A percentile compares a stretch with the other conserved stretches of the same genome.
These are phyloP conservation scores for Neuroscelio doddi DNA, from an alignment of 2,888 invertebrate species.

Conservation along the genomic window DNA sequence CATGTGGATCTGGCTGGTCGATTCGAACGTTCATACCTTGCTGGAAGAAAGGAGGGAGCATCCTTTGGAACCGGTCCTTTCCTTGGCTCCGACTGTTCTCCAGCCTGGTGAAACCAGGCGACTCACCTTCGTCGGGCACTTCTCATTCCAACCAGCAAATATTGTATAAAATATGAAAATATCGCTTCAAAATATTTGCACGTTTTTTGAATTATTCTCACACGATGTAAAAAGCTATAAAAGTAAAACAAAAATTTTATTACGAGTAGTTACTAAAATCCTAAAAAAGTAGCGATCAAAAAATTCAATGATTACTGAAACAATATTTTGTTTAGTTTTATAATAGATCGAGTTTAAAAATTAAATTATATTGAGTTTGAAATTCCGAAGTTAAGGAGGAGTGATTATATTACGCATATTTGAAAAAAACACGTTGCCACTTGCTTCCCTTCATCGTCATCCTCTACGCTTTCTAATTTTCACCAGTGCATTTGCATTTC, in stretches of 20 bases:
- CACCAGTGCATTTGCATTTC: slow-evolving; percentile 20
- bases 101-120: slow-evolving; percentile 51
- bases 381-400: slow-evolving; percentile 2
- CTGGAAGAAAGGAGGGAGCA: slow-evolving; percentile 60
- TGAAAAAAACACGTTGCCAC: slow-evolving; percentile 10
- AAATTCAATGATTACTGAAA: too few species aligned
- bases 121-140: slow-evolving; percentile 39
- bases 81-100: slow-evolving; percentile 49
- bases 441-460: slow-evolving; percentile 11
- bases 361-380: slow-evolving; percentile 5
- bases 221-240: too few species aligned
- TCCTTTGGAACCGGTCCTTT: slow-evolving; percentile 71
- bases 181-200: slow-evolving; percentile 14
- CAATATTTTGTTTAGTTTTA: too few species aligned
- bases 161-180: slow-evolving; percentile 19
- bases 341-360: too few species aligned
- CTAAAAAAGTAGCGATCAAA: too few species aligned
- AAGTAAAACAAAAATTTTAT: too few species aligned
- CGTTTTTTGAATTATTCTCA: background rate
- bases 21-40: slow-evolving; percentile 8
- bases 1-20: slow-evolving; percentile 9
- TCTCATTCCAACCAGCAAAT: slow-evolving; percentile 33
- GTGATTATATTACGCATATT: slow-evolving; percentile 17
- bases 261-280: too few species aligned
- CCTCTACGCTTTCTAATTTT: slow-evolving; percentile 21